Base-by-base conservation (phyloP, 2,113 vertebrate genomes). In the Sorex araneus region DNA sequence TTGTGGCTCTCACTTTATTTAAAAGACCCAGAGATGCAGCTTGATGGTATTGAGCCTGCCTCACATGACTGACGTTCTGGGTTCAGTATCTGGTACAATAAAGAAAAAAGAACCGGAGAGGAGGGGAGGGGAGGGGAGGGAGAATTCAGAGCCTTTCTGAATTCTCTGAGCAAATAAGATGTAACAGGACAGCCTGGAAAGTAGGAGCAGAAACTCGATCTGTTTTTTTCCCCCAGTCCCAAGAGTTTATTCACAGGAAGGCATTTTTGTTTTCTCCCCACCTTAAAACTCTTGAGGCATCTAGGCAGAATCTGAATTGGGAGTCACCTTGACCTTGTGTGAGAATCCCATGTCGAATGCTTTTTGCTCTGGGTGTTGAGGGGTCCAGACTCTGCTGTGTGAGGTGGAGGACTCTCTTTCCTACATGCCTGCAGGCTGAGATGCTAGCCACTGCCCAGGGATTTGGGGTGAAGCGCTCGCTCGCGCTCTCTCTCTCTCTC, bases 351-450 rank as follows among this genome's bases (percentile, higher is more conserved):
- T 64, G 82, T 92, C 57, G 34, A 36, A 64, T 82, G 66, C 57
- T 79, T 76, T 91, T 75, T 73, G 30, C 77, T 81, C 34, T 83
- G 21, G 63, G 67, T 71, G 80, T 63, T 77, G 71, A 76, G 50
- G 43, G 64, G 18, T 8, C 30, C 32, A 19, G 57, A 75, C 43
- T 76, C 89, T 81, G 64, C 27, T 73, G 10, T 0, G 0, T 19
- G n/a, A 74, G 63, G 36, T 70, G 91, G 0, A 76, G 67, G 84
- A 77, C 43, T 77, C 28, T 32, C 19, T 10, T 45, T 34, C 23
- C 66, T 63, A 50, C 2, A 0, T 36, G n/a, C 36, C 36, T 73
- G 45, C 63, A 90, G 63, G 57, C 63, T n/a, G 79, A 60, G 73
- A 47, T 43, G 27, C 73, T 43, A 50, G 27, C 54, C 83, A 27